Percentiles rank a stretch among this genome's conserved stretches.
Conservation (phyloP, 2,797 vertebrate species). For the Neosilurus mollespiculum region DNA sequence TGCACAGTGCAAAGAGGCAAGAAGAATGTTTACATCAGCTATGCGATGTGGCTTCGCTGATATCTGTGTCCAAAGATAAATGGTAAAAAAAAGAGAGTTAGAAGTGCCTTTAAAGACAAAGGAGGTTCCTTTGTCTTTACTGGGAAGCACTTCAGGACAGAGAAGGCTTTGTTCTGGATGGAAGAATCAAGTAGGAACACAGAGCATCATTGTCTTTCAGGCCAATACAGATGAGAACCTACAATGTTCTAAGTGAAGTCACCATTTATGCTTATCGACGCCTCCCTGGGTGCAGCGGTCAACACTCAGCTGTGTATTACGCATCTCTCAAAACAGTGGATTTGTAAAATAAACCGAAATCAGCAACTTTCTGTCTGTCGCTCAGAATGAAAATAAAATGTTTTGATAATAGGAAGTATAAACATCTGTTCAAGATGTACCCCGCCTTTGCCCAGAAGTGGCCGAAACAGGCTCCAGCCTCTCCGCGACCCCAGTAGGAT, state of each 20-base stretch:
- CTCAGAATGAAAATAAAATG: background rate
- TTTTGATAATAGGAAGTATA: background rate
- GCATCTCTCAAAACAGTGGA: background rate
- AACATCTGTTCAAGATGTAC: too few relatives aligned
- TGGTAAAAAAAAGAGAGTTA: background rate
- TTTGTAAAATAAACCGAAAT: slow-evolving; percentile 23
- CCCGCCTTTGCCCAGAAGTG: too few relatives aligned
- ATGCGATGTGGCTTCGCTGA: background rate
- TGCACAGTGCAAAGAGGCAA: slow-evolving; percentile 25
- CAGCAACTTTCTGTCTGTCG: background rate
- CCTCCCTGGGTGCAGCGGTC: slow-evolving; percentile 7
- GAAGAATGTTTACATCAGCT: slow-evolving; percentile 46
- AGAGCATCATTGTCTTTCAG: slow-evolving; percentile 60
- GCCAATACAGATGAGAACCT: slow-evolving; percentile 44
- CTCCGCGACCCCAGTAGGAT: too few relatives aligned
- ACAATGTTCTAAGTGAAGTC: slow-evolving; percentile 35
- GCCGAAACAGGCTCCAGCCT: too few relatives aligned
- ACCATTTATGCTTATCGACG: slow-evolving; percentile 20
- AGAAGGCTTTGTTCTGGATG: slow-evolving; percentile 60
- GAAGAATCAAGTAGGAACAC: slow-evolving; percentile 48
- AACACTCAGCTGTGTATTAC: background rate
- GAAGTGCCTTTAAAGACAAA: background rate
- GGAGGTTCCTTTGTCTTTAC: slow-evolving; percentile 44
- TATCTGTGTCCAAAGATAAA: slow-evolving; percentile 27
- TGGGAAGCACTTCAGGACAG: slow-evolving; percentile 53